Evolutionary conservation across 2,113 vertebrate genomes (phyloP), one percentile per base, ranked within the genome.

Genomic region (Diadophis punctatus): DNA sequence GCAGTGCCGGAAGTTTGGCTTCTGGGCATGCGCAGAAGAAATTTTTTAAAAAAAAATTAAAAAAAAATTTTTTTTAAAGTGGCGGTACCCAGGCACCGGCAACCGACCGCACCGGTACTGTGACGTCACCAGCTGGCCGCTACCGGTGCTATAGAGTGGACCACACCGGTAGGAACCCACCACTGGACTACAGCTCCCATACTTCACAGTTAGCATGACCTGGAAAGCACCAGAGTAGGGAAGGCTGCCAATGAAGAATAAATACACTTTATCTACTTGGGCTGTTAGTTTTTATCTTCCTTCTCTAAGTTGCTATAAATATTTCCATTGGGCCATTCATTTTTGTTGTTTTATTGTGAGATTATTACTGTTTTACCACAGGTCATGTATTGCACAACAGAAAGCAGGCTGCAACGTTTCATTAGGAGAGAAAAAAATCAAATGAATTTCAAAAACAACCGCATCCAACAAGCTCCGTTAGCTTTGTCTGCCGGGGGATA

Each of bases 401-500:
- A 27, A 51, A 25, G 8, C 74, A 60, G 22, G 30, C 51, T n/a
- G 53, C 84, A 56, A 84, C 20, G 56, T n/a, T 68, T 68, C 22
- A 53, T 51, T 34, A 25, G 12, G 46, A 48, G 22, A 48, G 23
- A 52, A 74, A 49, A 22, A 8, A 84, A 84, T 55, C 11, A 53
- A 88, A 88, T 63, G 52, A 55, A 60, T 89, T 56, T 88, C 22
- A 53, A 20, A 53, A 88, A 52, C 27, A 14, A 49, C 89, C 6
- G 7, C 16, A 9, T 46, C 39, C 11, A 85, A n/a, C 43, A 49
- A n/a, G 46, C 34, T 34, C 22, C 46, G 4, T 60, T 39, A 86
- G 85, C 63, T 92, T 87, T 92, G 63, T 60, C 89, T 74, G 92
- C 87, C 58, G 58, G 92, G 88, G 94, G 25, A 93, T 93, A 48